Base-by-base conservation (phyloP, 2,888 invertebrate genomes). In the Chrysolina americana region DNA sequence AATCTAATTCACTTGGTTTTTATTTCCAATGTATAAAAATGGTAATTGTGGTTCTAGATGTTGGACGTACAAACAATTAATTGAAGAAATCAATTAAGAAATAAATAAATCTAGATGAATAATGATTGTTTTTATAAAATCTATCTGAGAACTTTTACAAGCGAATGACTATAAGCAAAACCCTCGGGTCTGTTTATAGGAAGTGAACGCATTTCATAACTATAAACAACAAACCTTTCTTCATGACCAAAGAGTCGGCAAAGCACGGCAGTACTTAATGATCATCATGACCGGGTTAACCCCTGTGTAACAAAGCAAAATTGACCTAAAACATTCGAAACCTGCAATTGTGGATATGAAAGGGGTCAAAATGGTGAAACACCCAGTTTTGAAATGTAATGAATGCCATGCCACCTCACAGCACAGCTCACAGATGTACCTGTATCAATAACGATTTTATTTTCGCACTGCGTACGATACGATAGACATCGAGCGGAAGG, bases 391-490 rank as follows among this genome's bases (percentile, higher is more conserved):
- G 28, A n/a, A 36, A 23, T 53, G n/a, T 36, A 59, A 59, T 59
- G 28, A 59, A 59, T 65, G 65, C 44, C 65, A 59, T 65, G 65
- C 44, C 65, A 65, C 44, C 44, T 44, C 65, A 36, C 36, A 36
- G 36, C 65, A 36, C 36, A 36, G 36, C 36, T 36, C 36, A 65
- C 75, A 68, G 69, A 68, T 70, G 72, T 75, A 75, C 71, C 75
- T 71, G 75, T 72, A 75, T 72, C 70, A 66, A 65, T 73, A 75
- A 75, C 75, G 75, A 70, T 53, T 76, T 73, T 68, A 66, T 76
- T 73, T 75, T 76, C 71, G 76, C 70, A 69, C 68, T 56, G 73
- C 73, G 71, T 71, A 70, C 70, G 75, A 44, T 71, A 70, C 70
- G 75, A 44, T 28, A 70, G 65, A 66, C 62, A 72, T 47, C 63